Evolutionary conservation across 2,888 invertebrate species (phyloP).

Genomic region (Phalera bucephala): DNA sequence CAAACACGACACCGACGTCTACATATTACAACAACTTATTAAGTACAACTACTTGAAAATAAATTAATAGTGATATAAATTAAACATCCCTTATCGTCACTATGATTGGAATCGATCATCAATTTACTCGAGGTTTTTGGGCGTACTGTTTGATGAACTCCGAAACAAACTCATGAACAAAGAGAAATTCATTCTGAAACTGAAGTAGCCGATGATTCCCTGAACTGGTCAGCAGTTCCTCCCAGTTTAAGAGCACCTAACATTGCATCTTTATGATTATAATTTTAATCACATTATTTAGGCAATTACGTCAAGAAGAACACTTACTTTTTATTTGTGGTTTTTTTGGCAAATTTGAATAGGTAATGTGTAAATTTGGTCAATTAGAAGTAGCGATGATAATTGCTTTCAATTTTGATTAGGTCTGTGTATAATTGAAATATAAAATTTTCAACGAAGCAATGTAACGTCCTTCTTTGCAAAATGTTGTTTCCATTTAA

Average conservation of each 20-base stretch:
- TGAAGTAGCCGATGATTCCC: background rate
- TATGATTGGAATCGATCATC: constrained; percentile 39
- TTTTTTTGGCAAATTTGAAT: too few relatives aligned
- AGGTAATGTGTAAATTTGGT: too few relatives aligned
- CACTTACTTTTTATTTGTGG: too few relatives aligned
- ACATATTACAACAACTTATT: too few relatives aligned
- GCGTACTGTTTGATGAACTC: constrained; percentile 54
- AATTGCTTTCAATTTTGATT: too few relatives aligned
- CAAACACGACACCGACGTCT: constrained; percentile 20
- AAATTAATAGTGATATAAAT: constrained; percentile 21
- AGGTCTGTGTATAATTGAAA: too few relatives aligned
- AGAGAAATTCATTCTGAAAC: constrained; percentile 1
- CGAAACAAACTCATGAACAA: constrained; percentile 45
- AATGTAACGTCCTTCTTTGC: constrained; percentile 19
- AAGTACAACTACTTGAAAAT: constrained; percentile 26
- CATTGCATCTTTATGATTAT: constrained; percentile 34
- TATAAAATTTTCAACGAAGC: too few relatives aligned
- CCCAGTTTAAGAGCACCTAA: constrained; percentile 14
- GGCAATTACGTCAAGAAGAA: too few relatives aligned
- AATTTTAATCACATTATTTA: constrained; percentile 7
- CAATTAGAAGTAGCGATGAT: too few relatives aligned
- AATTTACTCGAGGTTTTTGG: constrained; percentile 35
- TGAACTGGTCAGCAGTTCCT: constrained; percentile 7
- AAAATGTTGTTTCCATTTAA: too few relatives aligned
- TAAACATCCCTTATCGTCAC: constrained; percentile 22